Conservation (phyloP, 2,888 invertebrate species). For the Drosophila subsilvestris region DNA sequence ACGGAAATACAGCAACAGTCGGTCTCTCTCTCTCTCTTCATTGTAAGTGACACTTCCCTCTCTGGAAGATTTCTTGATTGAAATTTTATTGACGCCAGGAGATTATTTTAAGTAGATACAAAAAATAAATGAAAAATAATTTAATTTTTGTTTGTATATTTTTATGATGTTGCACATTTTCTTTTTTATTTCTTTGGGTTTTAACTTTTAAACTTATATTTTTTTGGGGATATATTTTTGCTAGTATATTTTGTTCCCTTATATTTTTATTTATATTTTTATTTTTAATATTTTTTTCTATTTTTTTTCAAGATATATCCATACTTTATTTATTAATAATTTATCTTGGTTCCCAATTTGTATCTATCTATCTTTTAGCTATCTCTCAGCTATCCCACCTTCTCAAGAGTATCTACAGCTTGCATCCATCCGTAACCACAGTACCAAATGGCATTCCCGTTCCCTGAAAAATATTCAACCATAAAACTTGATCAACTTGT, state of each 20-base stretch:
- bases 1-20: neutral
- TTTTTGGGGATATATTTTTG: neutral
- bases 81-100: neutral
- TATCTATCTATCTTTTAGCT: neutral
- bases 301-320: too few species aligned
- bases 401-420: neutral
- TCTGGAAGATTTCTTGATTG: neutral
- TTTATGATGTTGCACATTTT: too few species aligned
- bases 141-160: too few species aligned
- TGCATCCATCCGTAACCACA: neutral
- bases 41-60: neutral
- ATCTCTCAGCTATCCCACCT: neutral
- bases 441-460: neutral
- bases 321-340: too few species aligned
- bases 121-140: neutral
- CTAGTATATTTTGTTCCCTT: too few species aligned
- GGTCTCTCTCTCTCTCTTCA: neutral
- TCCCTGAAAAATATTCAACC: slow-evolving; percentile 32
- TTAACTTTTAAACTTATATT: too few species aligned
- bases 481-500: slow-evolving; percentile 36
- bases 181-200: too few species aligned
- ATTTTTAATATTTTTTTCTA: neutral
- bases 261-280: neutral
- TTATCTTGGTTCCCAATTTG: neutral
- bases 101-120: neutral